Percentiles rank a stretch among this genome's conserved stretches.
These are phyloP conservation scores for Sturmia bella DNA, from an alignment of 2,888 invertebrate species.

Conservation along the genomic window DNA sequence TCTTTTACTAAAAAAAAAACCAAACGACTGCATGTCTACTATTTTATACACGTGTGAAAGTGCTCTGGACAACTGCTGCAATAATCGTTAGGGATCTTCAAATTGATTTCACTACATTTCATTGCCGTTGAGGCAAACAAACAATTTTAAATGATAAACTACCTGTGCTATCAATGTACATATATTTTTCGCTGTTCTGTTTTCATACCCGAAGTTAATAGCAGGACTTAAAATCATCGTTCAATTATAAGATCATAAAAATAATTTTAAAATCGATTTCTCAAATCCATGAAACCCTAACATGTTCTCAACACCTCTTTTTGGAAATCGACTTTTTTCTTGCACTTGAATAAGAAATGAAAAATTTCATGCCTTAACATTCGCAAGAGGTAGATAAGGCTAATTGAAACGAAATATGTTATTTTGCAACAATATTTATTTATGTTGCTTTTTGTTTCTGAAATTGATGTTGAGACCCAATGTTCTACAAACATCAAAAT, in stretches of 20 bases:
- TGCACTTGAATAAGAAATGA: background rate
- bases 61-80: background rate
- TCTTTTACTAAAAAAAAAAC: too few species aligned
- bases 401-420: conserved; percentile 60
- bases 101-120: background rate
- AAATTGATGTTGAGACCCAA: conserved; percentile 41
- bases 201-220: conserved; percentile 24
- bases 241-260: conserved; percentile 64
- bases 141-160: conserved; percentile 31
- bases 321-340: background rate
- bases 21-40: too few species aligned
- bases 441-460: conserved; percentile 4
- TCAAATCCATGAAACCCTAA: conserved; percentile 43
- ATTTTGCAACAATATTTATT: conserved; percentile 60
- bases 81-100: background rate
- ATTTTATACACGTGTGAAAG: too few species aligned
- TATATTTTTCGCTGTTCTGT: background rate
- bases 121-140: conserved; percentile 15
- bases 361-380: background rate
- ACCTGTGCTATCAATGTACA: conserved; percentile 12
- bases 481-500: conserved; percentile 5
- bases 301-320: conserved; percentile 53
- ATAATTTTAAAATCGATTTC: conserved; percentile 59
- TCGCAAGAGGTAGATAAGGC: conserved; percentile 1
- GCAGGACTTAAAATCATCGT: conserved; percentile 45